These are phyloP conservation scores for Macrostomum lignano DNA, from an alignment of 1,140 invertebrate species.

Conservation along the genomic window DNA sequence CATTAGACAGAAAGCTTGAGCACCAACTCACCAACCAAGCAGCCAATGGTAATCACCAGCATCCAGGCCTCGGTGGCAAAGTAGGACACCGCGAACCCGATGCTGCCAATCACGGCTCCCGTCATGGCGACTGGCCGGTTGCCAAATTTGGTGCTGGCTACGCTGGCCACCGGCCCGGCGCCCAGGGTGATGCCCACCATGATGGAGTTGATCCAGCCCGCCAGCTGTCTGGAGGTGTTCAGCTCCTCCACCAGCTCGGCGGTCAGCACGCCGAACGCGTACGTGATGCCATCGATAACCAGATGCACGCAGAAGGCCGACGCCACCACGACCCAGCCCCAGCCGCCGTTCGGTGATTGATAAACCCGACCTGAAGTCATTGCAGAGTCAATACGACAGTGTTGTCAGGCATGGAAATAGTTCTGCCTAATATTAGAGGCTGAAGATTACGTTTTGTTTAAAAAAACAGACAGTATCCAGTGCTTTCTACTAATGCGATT, in stretches of 20 bases:
- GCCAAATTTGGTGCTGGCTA: constrained; percentile 10
- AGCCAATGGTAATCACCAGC: too few species aligned
- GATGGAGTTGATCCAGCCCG: constrained; percentile 16
- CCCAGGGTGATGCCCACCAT: constrained; percentile 14
- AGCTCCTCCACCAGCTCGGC: constrained; percentile 7
- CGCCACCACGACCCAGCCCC: constrained; percentile 67
- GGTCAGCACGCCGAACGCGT: constrained; percentile 13
- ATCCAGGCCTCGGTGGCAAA: too few species aligned
- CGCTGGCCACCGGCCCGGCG: constrained; percentile 12
- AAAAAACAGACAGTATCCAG: too few species aligned
- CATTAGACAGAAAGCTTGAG: too few species aligned
- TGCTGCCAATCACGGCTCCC: constrained; percentile 11
- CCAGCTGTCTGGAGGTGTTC: not conserved
- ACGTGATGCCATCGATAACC: constrained; percentile 50
- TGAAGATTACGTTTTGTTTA: too few species aligned
- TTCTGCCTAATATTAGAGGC: too few species aligned
- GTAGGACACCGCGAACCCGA: constrained; percentile 11
- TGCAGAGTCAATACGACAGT: too few species aligned
- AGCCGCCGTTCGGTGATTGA: constrained; percentile 33
- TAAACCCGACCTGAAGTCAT: too few species aligned
- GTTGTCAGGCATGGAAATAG: too few species aligned
- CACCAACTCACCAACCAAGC: too few species aligned
- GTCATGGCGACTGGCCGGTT: constrained; percentile 11
- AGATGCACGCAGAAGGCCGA: constrained; percentile 83
- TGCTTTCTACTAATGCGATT: too few species aligned